A percentile compares a stretch with the other conserved stretches of the same genome.
These are phyloP conservation scores for Hydropsyche betteni DNA, from an alignment of 2,888 invertebrate species.

Conservation along the genomic window DNA sequence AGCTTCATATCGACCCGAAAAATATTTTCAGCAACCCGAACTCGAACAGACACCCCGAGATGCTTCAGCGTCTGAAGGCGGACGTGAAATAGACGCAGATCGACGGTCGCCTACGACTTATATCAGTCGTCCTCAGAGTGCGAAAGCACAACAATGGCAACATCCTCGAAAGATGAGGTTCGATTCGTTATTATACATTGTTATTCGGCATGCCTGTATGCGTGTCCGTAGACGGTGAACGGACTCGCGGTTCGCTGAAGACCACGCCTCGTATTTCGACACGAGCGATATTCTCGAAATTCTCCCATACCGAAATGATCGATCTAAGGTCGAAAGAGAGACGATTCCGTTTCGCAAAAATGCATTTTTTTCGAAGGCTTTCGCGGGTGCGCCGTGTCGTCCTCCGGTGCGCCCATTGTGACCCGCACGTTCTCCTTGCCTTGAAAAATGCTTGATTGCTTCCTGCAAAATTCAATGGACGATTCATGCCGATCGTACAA, in stretches of 20 bases:
- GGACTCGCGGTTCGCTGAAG: constrained; percentile 45
- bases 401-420: too few species aligned
- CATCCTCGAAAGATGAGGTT: constrained; percentile 41
- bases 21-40: constrained; percentile 12
- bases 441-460: too few species aligned
- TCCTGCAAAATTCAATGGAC: too few species aligned
- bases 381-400: too few species aligned
- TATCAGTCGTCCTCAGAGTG: constrained; percentile 43
- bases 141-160: constrained; percentile 47
- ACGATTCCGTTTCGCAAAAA: too few species aligned
- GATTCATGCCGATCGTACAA: too few species aligned
- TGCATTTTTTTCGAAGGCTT: too few species aligned
- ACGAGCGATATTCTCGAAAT: constrained; percentile 15
- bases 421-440: too few species aligned
- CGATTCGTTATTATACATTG: constrained; percentile 44
- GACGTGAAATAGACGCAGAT: constrained; percentile 36
- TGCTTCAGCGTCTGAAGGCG: constrained; percentile 27
- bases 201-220: constrained; percentile 37
- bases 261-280: constrained; percentile 32
- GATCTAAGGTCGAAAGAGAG: constrained; percentile 5
- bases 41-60: background rate
- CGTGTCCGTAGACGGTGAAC: constrained; percentile 36
- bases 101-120: constrained; percentile 42
- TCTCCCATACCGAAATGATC: constrained; percentile 20
- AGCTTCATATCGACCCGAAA: constrained; percentile 28